Base-by-base conservation (phyloP, 1,140 invertebrate genomes). In the Berghia stephanieae region DNA sequence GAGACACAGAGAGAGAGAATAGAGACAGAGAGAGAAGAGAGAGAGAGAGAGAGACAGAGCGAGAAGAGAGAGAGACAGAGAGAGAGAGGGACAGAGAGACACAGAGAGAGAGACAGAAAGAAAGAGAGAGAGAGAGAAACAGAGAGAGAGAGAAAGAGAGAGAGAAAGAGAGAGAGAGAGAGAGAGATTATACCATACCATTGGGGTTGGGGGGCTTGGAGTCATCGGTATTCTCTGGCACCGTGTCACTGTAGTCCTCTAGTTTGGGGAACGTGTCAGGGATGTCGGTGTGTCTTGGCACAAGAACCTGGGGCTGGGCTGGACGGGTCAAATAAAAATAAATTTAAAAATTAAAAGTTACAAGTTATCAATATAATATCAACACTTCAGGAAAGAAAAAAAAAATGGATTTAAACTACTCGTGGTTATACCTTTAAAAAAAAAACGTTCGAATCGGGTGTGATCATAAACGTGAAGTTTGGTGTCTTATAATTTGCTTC, bases 221-320 rank as follows among this genome's bases (percentile, higher is more conserved):
- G n/a, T n/a, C n/a, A 78, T 90, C 91, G 52, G 90, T 89, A 83
- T 92, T 91, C 78, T 92, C 91, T 6, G 90, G 90, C 60, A 92
- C 89, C 21, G 91, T 91, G 75, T 87, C 90, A 67, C 88, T 87
- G 71, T 91, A 91, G 75, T 92, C 90, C 79, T 92, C 91, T 52
- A 92, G 79, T 57, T 89, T 88, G 16, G 91, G 91, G 49, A 85
- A 81, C 46, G 83, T 84, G 52, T 85, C 83, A n/a, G 84, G 90
- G 78, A 87, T 85, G 36, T 87, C 86, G 66, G 79, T 86, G 77
- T 84, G 84, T 16, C 90, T 75, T 49, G 95, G 95, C 74, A 96
- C 95, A 84, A 96, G 91, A 81, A 96, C 95, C 60, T 94, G 93
- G 44, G 95, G 95, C 83, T 96, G 89, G 46, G 93, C 94, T 95